Evolutionary conservation across 1,140 invertebrate genomes (phyloP).

Genomic region (Apolygus lucorum): DNA sequence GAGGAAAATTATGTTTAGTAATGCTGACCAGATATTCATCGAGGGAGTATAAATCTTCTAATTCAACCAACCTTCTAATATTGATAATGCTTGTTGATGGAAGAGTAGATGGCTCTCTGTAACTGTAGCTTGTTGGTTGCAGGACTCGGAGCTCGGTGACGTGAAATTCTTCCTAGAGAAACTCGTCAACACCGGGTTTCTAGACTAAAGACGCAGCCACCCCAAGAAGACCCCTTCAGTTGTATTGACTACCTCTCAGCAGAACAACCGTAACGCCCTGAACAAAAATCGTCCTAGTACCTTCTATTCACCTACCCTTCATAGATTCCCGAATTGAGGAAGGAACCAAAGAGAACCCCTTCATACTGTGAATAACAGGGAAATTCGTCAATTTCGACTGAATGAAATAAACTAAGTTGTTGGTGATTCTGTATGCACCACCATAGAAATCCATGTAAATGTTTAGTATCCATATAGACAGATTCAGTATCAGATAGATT

Average conservation of each 20-base stretch:
- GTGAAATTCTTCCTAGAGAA: constrained; percentile 96
- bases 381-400: background rate
- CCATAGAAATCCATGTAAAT: no score
- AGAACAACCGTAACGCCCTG: background rate
- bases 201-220: constrained; percentile 52
- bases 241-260: background rate
- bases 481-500: no score
- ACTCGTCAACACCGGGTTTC: constrained; percentile 90
- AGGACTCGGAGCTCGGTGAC: constrained; percentile 89
- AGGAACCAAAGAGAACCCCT: background rate
- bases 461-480: no score
- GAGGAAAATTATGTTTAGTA: no score
- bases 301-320: background rate
- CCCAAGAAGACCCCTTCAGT: background rate
- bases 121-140: no score
- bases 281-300: background rate
- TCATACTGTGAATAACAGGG: background rate
- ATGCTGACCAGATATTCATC: no score
- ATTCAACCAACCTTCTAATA: no score
- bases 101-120: no score
- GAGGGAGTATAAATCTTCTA: no score
- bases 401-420: no score
- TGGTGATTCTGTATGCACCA: no score
- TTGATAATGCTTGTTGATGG: no score
- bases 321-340: background rate